These are phyloP conservation scores for Capromys pilorides DNA, from an alignment of 2,797 vertebrate species.

Conservation along the genomic window DNA sequence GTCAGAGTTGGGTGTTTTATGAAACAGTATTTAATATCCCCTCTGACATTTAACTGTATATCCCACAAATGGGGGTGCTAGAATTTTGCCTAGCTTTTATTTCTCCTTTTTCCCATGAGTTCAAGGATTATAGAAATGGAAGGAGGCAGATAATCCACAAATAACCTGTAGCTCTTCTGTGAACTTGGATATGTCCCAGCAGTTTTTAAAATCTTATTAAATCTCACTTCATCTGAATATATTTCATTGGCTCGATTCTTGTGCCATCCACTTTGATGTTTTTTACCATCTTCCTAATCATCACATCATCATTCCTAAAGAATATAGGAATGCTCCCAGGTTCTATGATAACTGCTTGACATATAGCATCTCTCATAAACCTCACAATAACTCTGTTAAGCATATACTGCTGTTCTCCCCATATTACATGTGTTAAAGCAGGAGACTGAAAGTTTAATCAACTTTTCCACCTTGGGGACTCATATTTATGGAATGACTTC, in stretches of 20 bases:
- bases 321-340: not conserved
- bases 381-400: not conserved
- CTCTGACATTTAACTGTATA: not conserved
- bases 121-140: not conserved
- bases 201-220: slow-evolving; percentile 41
- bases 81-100: slow-evolving; percentile 24
- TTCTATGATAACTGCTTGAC: not conserved
- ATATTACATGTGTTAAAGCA: slow-evolving; percentile 8
- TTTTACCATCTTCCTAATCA: not conserved
- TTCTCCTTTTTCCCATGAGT: not conserved
- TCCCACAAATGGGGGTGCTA: not conserved
- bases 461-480: not conserved
- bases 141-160: not conserved
- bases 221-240: not conserved
- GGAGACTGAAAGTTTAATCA: not conserved
- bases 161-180: not conserved
- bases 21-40: slow-evolving; percentile 18
- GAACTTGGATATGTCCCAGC: not conserved
- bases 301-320: not conserved
- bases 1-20: no score
- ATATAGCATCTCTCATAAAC: not conserved
- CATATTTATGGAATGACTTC: slow-evolving; percentile 13
- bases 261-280: not conserved
- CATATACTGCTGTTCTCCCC: not conserved
- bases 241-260: slow-evolving; percentile 6